phyloP scores from a whole-genome alignment of 1,140 invertebrate genomes.

The Drosophila ercepeae region DNA sequence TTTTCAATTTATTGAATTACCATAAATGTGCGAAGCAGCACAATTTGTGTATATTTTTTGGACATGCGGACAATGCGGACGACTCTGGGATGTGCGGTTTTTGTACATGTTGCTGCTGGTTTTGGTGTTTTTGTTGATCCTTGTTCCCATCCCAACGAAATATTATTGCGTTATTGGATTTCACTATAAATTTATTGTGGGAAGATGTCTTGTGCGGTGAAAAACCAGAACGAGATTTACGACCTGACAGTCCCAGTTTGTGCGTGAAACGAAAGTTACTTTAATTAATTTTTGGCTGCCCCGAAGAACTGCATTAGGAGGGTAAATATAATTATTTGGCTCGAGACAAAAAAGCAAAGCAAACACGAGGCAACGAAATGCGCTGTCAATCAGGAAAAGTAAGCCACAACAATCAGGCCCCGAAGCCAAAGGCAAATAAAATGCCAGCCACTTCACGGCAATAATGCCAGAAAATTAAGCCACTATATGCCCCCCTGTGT shows the following conservation, averaged over 20 bases:
- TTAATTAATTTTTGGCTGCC: slow-evolving; percentile 61
- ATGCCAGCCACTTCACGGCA: slow-evolving; percentile 22
- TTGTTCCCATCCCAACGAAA: slow-evolving; percentile 21
- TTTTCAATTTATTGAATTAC: slow-evolving; percentile 83
- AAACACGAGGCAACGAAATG: slow-evolving; percentile 32
- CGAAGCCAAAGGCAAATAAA: slow-evolving; percentile 50
- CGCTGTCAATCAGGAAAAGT: slow-evolving; percentile 72
- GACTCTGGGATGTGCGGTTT: slow-evolving; percentile 50
- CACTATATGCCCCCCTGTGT: slow-evolving; percentile 60
- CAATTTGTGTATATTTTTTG: slow-evolving; percentile 71
- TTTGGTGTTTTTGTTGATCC: slow-evolving; percentile 1
- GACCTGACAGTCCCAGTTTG: slow-evolving; percentile 33
- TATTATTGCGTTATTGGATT: slow-evolving; percentile 31
- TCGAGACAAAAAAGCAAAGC: slow-evolving; percentile 21
- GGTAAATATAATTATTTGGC: slow-evolving; percentile 54
- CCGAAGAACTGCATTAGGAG: slow-evolving; percentile 57
- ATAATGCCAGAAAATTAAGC: slow-evolving; percentile 50
- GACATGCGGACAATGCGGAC: slow-evolving; percentile 44
- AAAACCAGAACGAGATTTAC: slow-evolving; percentile 55
- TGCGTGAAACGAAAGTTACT: slow-evolving; percentile 40
- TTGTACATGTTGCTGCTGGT: slow-evolving; percentile 2
- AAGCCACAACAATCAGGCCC: slow-evolving; percentile 61
- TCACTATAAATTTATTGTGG: slow-evolving; percentile 63
- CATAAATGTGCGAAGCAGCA: slow-evolving; percentile 70
- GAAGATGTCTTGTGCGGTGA: slow-evolving; percentile 27